Evolutionary conservation across 2,113 vertebrate species (phyloP).

Genomic region (Barnardius zonarius): DNA sequence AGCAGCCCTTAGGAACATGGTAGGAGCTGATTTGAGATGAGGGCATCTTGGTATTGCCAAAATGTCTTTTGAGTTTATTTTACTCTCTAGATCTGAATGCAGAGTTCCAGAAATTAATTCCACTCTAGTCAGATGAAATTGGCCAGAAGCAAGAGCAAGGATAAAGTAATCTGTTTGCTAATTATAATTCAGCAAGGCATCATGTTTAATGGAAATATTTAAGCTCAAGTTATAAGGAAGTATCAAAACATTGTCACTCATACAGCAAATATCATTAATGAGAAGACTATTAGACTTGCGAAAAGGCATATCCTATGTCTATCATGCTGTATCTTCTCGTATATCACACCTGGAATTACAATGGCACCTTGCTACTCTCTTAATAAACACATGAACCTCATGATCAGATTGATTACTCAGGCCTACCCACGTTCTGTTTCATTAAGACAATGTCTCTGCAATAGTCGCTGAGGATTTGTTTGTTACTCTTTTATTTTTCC

Average conservation of each 20-base stretch:
- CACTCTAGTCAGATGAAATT: background rate
- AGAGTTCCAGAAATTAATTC: background rate
- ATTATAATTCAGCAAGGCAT: background rate
- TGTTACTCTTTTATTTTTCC: background rate
- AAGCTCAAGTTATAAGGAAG: background rate
- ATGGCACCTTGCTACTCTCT: background rate
- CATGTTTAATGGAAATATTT: background rate
- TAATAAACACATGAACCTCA: fast-evolving
- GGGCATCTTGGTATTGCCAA: background rate
- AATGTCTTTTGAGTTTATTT: background rate
- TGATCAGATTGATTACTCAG: background rate
- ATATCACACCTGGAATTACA: background rate
- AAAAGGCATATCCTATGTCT: background rate
- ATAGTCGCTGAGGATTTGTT: background rate
- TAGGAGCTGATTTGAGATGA: background rate
- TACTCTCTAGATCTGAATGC: background rate
- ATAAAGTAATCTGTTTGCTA: background rate
- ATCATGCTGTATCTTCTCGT: background rate
- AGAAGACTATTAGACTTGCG: background rate
- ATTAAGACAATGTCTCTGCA: background rate
- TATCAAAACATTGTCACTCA: background rate
- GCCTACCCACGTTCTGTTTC: background rate
- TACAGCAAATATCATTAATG: background rate
- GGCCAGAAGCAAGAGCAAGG: background rate
- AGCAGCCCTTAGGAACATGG: background rate